Evolutionary conservation across 2,888 invertebrate species (phyloP).

Genomic region (Tenthredo mesomela): DNA sequence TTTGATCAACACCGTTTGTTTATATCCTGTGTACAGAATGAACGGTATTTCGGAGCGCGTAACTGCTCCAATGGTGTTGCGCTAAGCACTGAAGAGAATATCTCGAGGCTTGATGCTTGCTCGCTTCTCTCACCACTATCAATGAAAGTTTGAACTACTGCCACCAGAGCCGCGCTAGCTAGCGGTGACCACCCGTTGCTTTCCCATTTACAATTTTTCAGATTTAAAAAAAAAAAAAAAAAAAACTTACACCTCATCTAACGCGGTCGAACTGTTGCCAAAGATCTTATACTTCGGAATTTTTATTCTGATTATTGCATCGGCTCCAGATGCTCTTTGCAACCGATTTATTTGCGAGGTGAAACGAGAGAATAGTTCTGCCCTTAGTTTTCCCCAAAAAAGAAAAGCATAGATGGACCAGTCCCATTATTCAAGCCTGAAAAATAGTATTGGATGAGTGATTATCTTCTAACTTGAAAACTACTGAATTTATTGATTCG

Average conservation of each 20-base stretch:
- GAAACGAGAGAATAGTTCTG: too few relatives aligned
- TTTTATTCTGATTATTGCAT: background rate
- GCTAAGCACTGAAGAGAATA: slow-evolving; percentile 47
- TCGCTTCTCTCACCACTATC: slow-evolving; percentile 33
- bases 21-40: slow-evolving; percentile 12
- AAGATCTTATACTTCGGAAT: background rate
- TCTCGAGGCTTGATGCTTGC: slow-evolving; percentile 18
- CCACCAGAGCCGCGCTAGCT: slow-evolving; percentile 48
- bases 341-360: too few relatives aligned
- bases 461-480: too few relatives aligned
- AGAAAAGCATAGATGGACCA: background rate
- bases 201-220: background rate
- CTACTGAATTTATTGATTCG: too few relatives aligned
- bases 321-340: background rate
- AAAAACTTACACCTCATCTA: background rate
- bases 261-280: background rate
- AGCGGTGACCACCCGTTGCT: slow-evolving; percentile 16
- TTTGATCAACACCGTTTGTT: background rate
- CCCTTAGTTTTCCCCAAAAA: too few relatives aligned
- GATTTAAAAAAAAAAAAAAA: background rate
- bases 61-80: slow-evolving; percentile 37
- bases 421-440: background rate
- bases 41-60: slow-evolving; percentile 8
- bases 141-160: slow-evolving; percentile 34
- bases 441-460: too few relatives aligned